phyloP scores from a whole-genome alignment of 2,113 vertebrate species.

The Campylomormyrus numenius region DNA sequence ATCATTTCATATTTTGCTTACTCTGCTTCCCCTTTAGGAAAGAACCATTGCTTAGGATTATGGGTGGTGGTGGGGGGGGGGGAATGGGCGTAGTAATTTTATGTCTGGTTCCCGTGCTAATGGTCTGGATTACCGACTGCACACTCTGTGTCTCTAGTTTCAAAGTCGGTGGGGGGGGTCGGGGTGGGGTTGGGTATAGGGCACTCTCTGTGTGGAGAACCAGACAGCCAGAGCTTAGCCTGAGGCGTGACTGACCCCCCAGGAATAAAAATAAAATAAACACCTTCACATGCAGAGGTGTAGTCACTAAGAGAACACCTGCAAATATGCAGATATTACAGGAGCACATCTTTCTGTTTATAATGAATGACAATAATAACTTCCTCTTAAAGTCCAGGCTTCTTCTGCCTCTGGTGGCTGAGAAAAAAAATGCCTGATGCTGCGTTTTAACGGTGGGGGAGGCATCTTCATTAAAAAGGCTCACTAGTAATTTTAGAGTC shows the following conservation, averaged over 20 bases:
- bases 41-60: neutral
- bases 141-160: neutral
- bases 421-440: neutral
- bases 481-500: neutral
- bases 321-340: neutral
- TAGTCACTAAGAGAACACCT: neutral
- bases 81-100: neutral
- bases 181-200: neutral
- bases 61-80: no score
- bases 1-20: neutral
- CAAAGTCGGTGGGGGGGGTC: neutral
- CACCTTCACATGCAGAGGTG: neutral
- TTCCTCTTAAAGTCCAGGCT: neutral
- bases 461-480: neutral
- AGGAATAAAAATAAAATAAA: neutral
- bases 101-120: neutral
- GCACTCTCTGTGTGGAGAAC: neutral
- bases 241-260: neutral
- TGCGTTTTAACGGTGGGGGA: neutral
- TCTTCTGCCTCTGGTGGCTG: neutral
- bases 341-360: neutral
- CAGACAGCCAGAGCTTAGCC: neutral
- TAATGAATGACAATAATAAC: neutral
- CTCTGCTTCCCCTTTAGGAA: neutral
- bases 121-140: neutral